A percentile compares a stretch with the other conserved stretches of the same genome.
Conservation (phyloP, 2,797 vertebrate genomes). For the Aselliscus stoliczkanus region DNA sequence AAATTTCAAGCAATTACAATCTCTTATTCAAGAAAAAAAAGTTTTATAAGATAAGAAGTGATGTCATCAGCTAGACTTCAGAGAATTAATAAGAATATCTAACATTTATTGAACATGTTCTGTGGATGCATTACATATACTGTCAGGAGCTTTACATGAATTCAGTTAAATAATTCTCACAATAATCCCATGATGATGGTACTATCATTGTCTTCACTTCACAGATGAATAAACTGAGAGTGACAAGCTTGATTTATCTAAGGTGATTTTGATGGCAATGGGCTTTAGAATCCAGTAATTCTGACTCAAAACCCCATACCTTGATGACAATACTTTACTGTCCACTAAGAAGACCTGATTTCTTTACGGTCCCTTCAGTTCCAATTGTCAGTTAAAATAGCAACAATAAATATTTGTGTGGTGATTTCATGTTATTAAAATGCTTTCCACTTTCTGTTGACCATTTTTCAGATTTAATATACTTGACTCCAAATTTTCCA, state of each 20-base stretch:
- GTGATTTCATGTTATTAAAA: background rate
- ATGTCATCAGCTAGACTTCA: background rate
- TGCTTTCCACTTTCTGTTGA: background rate
- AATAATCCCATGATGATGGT: background rate
- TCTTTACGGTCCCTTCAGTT: background rate
- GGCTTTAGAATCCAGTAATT: background rate
- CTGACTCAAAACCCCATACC: background rate
- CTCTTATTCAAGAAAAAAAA: background rate
- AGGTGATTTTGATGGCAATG: background rate
- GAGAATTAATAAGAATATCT: background rate
- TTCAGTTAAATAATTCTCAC: background rate
- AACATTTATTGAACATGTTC: background rate
- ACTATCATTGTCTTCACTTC: background rate
- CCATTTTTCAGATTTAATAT: background rate
- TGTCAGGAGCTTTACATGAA: background rate
- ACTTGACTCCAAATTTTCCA: background rate
- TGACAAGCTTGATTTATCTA: background rate
- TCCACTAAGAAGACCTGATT: background rate
- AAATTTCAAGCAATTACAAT: background rate
- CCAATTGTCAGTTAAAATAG: background rate
- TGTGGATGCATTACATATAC: background rate
- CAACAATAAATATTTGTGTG: background rate
- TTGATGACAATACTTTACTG: background rate
- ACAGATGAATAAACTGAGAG: background rate
- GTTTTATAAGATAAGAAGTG: background rate